Percentiles rank a stretch among this genome's conserved stretches.
Evolutionary conservation across 2,113 vertebrate species (phyloP).

Genomic region (Mesitornis unicolor): DNA sequence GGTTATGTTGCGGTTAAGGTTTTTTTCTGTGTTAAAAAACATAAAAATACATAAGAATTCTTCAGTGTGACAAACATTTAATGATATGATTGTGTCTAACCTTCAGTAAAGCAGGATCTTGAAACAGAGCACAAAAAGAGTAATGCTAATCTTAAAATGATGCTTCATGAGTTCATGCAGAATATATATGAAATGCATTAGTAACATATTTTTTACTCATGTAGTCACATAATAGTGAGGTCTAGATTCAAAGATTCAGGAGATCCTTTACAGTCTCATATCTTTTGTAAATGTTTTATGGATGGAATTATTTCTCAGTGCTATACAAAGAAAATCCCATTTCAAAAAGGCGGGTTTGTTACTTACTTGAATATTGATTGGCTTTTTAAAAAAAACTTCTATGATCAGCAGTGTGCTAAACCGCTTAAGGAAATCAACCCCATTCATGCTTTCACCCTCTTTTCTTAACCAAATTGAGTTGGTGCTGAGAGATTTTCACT

Average conservation of each 20-base stretch:
- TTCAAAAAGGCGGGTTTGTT: not conserved
- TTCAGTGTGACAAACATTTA: not conserved
- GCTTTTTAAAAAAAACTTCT: not conserved
- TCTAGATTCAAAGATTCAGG: not conserved
- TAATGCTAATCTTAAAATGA: not conserved
- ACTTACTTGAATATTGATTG: not conserved
- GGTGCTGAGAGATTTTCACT: not conserved
- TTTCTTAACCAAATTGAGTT: slow-evolving; percentile 33
- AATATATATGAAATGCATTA: not conserved
- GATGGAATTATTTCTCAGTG: not conserved
- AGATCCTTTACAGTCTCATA: not conserved
- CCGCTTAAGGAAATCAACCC: not conserved
- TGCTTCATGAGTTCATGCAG: not conserved
- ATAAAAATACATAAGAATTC: not conserved
- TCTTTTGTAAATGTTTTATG: not conserved
- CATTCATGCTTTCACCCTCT: not conserved
- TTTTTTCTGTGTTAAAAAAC: not conserved
- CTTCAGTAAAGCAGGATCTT: not conserved
- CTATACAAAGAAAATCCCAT: not conserved
- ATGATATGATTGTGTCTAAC: not conserved
- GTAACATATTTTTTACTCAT: not conserved
- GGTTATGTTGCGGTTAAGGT: accelerated
- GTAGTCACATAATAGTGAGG: not conserved
- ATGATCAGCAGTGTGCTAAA: not conserved
- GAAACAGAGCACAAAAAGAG: not conserved